Percentiles rank a stretch among this genome's conserved stretches.
Conservation (phyloP, 2,113 vertebrate species). For the Tragelaphus buxtoni region DNA sequence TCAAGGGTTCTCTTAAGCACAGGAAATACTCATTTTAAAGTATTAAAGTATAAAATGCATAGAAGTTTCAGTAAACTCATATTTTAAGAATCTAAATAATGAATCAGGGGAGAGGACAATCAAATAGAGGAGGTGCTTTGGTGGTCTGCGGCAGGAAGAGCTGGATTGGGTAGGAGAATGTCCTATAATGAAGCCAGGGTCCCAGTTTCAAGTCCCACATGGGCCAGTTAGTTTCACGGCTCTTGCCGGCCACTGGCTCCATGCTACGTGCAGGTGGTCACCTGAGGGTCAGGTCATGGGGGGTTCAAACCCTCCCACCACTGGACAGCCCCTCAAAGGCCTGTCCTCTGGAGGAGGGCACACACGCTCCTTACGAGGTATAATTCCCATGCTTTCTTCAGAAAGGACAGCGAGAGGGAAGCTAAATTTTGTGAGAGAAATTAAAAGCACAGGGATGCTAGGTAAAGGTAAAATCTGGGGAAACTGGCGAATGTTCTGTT, state of each 20-base stretch:
- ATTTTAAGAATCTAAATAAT: not conserved
- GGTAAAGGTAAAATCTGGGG: conserved; percentile 2
- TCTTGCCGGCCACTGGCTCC: not conserved
- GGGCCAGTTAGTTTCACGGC: not conserved
- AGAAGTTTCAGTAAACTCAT: not conserved
- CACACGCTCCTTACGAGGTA: fast-evolving
- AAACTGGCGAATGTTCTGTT: conserved; percentile 52
- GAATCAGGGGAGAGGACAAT: not conserved
- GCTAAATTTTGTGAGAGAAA: not conserved
- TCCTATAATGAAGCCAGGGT: not conserved
- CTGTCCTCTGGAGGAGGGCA: not conserved
- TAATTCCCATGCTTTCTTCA: not conserved
- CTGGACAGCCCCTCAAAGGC: not conserved
- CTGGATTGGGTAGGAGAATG: not conserved
- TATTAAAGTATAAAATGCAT: not conserved
- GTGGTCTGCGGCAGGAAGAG: not conserved
- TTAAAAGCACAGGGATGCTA: not conserved
- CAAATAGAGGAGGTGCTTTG: not conserved
- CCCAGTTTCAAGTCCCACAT: not conserved
- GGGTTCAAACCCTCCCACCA: fast-evolving
- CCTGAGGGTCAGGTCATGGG: not conserved
- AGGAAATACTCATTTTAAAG: conserved; percentile 1
- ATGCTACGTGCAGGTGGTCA: not conserved
- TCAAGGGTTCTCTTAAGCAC: not conserved
- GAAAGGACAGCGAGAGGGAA: not conserved